Percentiles rank a stretch among this genome's conserved stretches.
These are phyloP conservation scores for Ramphastos sulfuratus DNA, from an alignment of 2,113 vertebrate genomes.

Conservation along the genomic window DNA sequence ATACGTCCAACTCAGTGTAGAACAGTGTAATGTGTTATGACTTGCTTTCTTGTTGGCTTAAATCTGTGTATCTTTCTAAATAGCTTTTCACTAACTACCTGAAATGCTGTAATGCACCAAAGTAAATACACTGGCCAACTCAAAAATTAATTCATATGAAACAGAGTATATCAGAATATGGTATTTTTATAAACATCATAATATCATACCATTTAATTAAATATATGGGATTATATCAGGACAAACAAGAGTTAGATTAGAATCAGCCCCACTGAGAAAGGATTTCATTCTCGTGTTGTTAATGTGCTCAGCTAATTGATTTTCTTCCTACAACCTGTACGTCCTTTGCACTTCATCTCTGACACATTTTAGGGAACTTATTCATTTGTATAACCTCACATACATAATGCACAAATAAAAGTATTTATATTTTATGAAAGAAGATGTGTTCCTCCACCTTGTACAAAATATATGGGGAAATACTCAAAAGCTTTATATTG, in stretches of 20 bases:
- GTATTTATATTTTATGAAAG: constrained; percentile 28
- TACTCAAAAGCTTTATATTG: constrained; percentile 68
- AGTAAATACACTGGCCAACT: neutral
- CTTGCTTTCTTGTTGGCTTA: neutral
- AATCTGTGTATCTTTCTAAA: neutral
- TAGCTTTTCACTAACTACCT: neutral
- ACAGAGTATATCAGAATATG: neutral
- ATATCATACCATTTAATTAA: neutral
- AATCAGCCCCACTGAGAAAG: neutral
- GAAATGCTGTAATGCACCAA: neutral
- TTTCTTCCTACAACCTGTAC: neutral
- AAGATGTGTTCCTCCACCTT: constrained; percentile 19
- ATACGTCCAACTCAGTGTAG: neutral
- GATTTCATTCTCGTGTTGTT: neutral
- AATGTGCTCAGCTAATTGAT: neutral
- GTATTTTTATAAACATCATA: neutral
- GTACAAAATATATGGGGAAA: constrained; percentile 37
- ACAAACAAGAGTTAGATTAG: neutral
- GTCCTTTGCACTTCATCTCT: neutral
- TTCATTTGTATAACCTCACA: constrained; percentile 16
- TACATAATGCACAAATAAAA: constrained; percentile 35
- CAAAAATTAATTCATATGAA: neutral
- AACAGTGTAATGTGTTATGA: neutral
- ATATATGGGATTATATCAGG: neutral
- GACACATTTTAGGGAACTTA: neutral